Evolutionary conservation across 2,113 vertebrate genomes (phyloP), one percentile per base, ranked within the genome.

Genomic region (Telmatochromis bifrenatus): DNA sequence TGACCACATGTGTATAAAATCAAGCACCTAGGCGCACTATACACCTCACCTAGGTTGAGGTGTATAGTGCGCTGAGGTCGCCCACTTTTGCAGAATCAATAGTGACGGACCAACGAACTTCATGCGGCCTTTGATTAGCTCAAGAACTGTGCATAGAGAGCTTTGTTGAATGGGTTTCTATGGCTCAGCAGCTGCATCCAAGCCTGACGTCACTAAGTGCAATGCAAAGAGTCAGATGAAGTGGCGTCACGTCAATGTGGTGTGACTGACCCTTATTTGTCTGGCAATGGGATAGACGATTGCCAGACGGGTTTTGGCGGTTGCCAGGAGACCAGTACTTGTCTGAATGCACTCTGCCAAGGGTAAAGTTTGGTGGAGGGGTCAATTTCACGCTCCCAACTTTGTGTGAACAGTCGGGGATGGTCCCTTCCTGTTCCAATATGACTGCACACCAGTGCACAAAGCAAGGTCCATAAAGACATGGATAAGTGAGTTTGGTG

Each of bases 241-340:
- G 60, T 65, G 4, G 17, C 0, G 31, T n/a, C 0, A 35, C 17
- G 10, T 37, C 60, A 37, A 0, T 65, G 31, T 37, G 17, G 31
- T 1, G 60, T n/a, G 60, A 65, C 17, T 37, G 31, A 65, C 0
- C 60, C 31, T n/a, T 65, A 17, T 60, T 31, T 60, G 28, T 33
- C 56, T 60, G 14, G 28, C 5, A 60, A 33, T 33, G 1, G 2
- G 31, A 35, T 33, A 6, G 17, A 62, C 1, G 9, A n/a, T 35
- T 62, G 49, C 17, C 47, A 51, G 47, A n/a, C 1, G 9, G 51
- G 19, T 8, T 53, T n/a, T n/a, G 51, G 19, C 5, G 3, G 49
- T 53, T 53, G 19, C 19, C 51, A 53, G 19, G 51, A 53, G 51
- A 11, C 19, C 19, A 5, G 5, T n/a, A 53, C 51, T 53, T 53